phyloP scores from a whole-genome alignment of 1,140 invertebrate genomes.

The Lucilia sericata region DNA sequence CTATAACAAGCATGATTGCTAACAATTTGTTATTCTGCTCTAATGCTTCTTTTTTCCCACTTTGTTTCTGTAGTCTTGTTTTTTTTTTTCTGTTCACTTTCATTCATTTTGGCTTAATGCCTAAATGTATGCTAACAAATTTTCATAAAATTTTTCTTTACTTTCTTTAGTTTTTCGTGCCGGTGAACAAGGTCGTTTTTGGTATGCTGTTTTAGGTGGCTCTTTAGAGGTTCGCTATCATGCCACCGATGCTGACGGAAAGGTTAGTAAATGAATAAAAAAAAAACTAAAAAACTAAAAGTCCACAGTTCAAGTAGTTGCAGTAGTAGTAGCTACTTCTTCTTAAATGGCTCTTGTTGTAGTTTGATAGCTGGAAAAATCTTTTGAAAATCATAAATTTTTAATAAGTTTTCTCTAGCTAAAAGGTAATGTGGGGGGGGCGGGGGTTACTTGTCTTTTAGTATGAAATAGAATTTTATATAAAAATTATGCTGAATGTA shows the following conservation, averaged over 20 bases:
- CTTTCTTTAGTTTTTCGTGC: conserved; percentile 77
- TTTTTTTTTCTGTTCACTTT: not conserved
- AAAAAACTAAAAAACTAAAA: not conserved
- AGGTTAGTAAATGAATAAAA: conserved; percentile 65
- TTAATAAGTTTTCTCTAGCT: conserved; percentile 22
- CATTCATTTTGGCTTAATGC: not conserved
- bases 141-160: not conserved
- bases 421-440: too few species aligned
- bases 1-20: not conserved
- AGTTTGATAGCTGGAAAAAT: not conserved
- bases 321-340: not conserved
- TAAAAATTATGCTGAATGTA: not conserved
- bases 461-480: too few species aligned
- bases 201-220: conserved; percentile 82
- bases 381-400: conserved; percentile 37
- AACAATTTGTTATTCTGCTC: conserved; percentile 2
- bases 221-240: conserved; percentile 77
- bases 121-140: conserved; percentile 36
- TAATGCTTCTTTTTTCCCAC: not conserved
- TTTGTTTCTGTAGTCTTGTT: not conserved
- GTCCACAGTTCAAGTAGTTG: not conserved
- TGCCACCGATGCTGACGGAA: conserved; percentile 71
- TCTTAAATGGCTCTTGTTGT: not conserved
- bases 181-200: conserved; percentile 81
- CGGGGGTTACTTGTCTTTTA: too few species aligned